Conservation (phyloP, 2,888 invertebrate species). For the Lepidocyrtinus sp. region DNA sequence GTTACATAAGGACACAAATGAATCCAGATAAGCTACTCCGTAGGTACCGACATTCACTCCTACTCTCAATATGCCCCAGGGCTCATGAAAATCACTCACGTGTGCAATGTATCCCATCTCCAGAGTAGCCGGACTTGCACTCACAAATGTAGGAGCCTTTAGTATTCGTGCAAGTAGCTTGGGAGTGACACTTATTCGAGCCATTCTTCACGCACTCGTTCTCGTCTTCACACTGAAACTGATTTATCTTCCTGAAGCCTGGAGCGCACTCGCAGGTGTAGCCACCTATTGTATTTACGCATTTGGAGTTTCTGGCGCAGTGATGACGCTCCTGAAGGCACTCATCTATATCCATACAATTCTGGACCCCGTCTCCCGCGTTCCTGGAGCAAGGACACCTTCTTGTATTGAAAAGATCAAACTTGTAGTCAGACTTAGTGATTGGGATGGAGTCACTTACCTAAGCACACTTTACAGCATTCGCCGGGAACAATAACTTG, state of each 20-base stretch:
- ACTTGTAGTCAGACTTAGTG: too few species aligned
- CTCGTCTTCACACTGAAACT: constrained; percentile 81
- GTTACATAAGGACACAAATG: constrained; percentile 17
- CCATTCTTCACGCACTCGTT: constrained; percentile 84
- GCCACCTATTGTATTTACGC: constrained; percentile 86
- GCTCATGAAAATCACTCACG: constrained; percentile 81
- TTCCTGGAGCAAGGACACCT: too few species aligned
- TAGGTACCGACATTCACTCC: not conserved
- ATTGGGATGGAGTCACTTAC: too few species aligned
- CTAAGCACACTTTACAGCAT: constrained; percentile 93
- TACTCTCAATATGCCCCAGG: constrained; percentile 18
- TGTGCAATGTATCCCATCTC: constrained; percentile 85
- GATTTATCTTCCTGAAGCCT: constrained; percentile 82
- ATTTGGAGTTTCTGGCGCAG: constrained; percentile 87
- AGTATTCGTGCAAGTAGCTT: constrained; percentile 86
- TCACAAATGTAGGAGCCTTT: constrained; percentile 86
- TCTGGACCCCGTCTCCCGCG: constrained; percentile 87
- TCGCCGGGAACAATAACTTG: constrained; percentile 88
- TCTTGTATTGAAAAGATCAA: too few species aligned
- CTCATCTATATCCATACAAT: constrained; percentile 85
- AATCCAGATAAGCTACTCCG: not conserved
- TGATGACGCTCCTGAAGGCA: constrained; percentile 87
- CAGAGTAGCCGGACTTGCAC: constrained; percentile 81
- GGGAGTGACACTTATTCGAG: constrained; percentile 80
- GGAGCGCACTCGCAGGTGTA: constrained; percentile 88